phyloP scores from a whole-genome alignment of 2,113 vertebrate genomes.

The human region GRCh38 chrX:65113501-65114000 shows the following conservation, averaged over 20 bases:
- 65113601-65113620: background rate
- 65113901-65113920: background rate
- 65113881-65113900: background rate
- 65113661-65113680: background rate
- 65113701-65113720: background rate
- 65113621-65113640: background rate
- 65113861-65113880: background rate
- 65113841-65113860: background rate
- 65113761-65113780: background rate
- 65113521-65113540: too few species aligned
- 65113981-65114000: background rate
- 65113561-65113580: too few species aligned
- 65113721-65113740: background rate
- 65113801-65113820: background rate
- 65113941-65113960: background rate
- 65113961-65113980: background rate
- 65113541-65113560: too few species aligned
- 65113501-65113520: too few species aligned
- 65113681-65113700: background rate
- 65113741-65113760: background rate
- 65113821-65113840: background rate
- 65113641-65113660: background rate
- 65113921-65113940: background rate
- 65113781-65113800: background rate
- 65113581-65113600: background rate